Evolutionary conservation across 2,113 vertebrate genomes (phyloP).

Genomic region (Brachyhypopomus gauderio): DNA sequence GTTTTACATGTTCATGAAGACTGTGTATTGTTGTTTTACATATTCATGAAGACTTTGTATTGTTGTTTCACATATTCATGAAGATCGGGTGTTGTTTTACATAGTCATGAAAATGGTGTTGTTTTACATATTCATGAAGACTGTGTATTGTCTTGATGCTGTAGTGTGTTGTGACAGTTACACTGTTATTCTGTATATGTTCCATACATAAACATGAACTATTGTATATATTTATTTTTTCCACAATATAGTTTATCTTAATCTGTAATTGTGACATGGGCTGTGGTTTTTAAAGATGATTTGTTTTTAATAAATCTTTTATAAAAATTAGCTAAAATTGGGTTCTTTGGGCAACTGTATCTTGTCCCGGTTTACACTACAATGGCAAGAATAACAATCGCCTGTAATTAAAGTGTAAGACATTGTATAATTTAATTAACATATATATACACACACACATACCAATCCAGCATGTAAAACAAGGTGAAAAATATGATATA

Average conservation of each 20-base stretch:
- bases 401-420: constrained; percentile 41
- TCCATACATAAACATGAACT: constrained; percentile 9
- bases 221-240: not conserved
- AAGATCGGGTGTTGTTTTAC: too few relatives aligned
- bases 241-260: constrained; percentile 2
- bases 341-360: not conserved
- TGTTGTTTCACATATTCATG: too few relatives aligned
- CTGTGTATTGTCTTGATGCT: not conserved
- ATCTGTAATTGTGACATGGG: not conserved
- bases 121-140: not conserved
- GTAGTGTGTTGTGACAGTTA: not conserved
- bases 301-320: constrained; percentile 24
- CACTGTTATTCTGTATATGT: not conserved
- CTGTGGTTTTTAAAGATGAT: not conserved
- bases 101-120: not conserved
- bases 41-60: too few relatives aligned
- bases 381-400: constrained; percentile 52
- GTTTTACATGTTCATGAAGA: too few relatives aligned
- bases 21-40: too few relatives aligned
- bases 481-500: constrained; percentile 70
- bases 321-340: not conserved
- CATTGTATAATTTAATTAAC: constrained; percentile 76
- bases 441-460: constrained; percentile 63
- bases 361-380: not conserved
- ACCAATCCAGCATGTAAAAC: constrained; percentile 77